Evolutionary conservation across 2,888 invertebrate genomes (phyloP), one percentile per base, ranked within the genome.

Genomic region (Oscheius myriophilus): DNA sequence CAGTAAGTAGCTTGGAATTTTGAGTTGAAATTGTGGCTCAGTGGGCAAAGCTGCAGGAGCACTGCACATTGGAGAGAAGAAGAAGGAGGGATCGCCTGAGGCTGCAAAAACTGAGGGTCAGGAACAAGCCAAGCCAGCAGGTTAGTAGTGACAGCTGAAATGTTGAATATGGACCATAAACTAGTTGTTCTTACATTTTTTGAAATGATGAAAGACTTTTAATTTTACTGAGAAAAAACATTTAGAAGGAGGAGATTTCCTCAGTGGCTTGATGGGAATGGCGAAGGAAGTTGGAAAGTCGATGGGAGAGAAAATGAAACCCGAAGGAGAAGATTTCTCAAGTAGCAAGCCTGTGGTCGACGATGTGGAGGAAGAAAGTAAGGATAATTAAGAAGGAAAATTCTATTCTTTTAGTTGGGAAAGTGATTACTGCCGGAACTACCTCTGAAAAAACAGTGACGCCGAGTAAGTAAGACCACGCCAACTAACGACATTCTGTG

Each of bases 301-400:
- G 7, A 49, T 61, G n/a, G 43, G 61, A 14, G 61, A 61, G 25
- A 61, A 61, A 45, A 33, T 23, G 7, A n/a, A 46, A 46, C n/a
- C n/a, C 46, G 46, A 33, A 26, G 53, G 26, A 54, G 26, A 33
- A 1, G 39, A 26, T 12, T 54, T 54, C 23, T 23, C n/a, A 26
- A n/a, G 1, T 14, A 61, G 61, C 49, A 61, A 46, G 49, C 49
- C 63, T 7, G 63, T 26, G 6, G 33, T 52, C 16, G 63, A 63
- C 23, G 23, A 63, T 42, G 43, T 63, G 7, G 63, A 63, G 39
- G 63, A 52, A 41, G 63, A 63, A 53, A 63, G 63, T 63, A 16
- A 16, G 63, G 52, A 6, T 16, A 12, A 33, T 25, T 61, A 16
- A 62, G 9, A 33, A 3, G 46, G 25, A 23, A 43, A 59, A 42